Conservation (phyloP, 30 jellyfish, hydroid and myxozoan species). For the Aurelia sp. region DNA sequence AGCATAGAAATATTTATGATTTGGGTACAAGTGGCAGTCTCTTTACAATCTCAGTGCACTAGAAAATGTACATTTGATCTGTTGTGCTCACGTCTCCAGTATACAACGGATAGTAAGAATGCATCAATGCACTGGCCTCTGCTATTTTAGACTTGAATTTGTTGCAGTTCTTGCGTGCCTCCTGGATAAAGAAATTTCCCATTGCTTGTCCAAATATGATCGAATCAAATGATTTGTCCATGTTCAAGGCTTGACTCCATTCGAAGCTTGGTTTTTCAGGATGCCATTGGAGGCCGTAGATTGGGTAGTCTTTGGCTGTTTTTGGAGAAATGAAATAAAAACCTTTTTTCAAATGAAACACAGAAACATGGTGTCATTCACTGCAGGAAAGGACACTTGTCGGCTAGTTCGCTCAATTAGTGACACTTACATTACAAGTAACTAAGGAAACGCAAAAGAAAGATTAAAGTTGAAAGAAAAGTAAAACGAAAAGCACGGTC, state of each 20-base stretch:
- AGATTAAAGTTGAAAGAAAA: too few relatives aligned
- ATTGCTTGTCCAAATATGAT: constrained; percentile 51
- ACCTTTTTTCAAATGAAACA: neutral
- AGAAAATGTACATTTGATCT: constrained; percentile 29
- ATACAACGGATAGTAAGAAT: constrained; percentile 26
- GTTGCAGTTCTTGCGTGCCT: constrained; percentile 60
- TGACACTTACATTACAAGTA: too few relatives aligned
- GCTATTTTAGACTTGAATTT: neutral
- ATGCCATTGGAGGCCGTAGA: constrained; percentile 79
- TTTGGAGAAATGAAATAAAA: neutral
- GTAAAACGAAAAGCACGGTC: too few relatives aligned
- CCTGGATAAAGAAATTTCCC: constrained; percentile 69
- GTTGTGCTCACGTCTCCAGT: constrained; percentile 16
- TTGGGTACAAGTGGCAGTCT: too few relatives aligned
- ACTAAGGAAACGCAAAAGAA: too few relatives aligned
- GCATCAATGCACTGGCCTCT: constrained; percentile 12
- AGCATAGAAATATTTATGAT: too few relatives aligned
- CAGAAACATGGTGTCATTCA: too few relatives aligned
- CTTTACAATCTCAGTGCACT: neutral
- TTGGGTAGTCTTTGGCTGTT: constrained; percentile 64
- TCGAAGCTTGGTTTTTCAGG: constrained; percentile 80
- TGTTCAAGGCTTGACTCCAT: constrained; percentile 53
- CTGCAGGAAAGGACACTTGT: too few relatives aligned
- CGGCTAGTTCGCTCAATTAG: too few relatives aligned
- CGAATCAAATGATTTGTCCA: constrained; percentile 62